phyloP scores from a whole-genome alignment of 2,888 invertebrate species.

The Drosophila mulleri region DNA sequence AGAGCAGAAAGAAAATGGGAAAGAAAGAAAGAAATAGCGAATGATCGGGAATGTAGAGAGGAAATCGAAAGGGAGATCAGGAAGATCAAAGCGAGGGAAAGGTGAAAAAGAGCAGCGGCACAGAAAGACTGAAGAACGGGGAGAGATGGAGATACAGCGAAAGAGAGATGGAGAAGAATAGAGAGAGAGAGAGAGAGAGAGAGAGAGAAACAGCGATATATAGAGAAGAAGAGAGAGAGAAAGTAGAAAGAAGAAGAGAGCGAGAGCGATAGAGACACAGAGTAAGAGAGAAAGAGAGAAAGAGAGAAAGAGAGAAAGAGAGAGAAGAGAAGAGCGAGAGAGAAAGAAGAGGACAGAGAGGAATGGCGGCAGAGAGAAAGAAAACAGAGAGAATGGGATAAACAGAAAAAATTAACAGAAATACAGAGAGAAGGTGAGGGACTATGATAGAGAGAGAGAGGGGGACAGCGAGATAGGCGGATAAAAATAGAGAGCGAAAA shows the following conservation, averaged over 20 bases:
- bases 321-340: background rate
- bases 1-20: background rate
- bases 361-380: background rate
- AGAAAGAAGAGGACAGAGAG: too few species aligned
- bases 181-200: background rate
- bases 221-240: background rate
- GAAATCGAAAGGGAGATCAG: too few species aligned
- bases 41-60: too few species aligned
- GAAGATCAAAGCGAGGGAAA: background rate
- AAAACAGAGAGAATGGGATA: too few species aligned
- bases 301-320: background rate
- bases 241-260: background rate
- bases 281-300: background rate
- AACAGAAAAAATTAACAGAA: too few species aligned
- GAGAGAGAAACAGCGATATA: background rate
- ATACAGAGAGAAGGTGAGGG: too few species aligned
- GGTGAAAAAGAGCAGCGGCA: background rate
- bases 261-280: too few species aligned
- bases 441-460: background rate
- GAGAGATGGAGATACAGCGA: background rate
- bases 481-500: too few species aligned
- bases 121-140: background rate
- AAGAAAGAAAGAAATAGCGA: too few species aligned
- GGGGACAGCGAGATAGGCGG: background rate
- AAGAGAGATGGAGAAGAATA: too few species aligned